These are phyloP conservation scores for Nasonovia ribisnigri DNA, from an alignment of 2,888 invertebrate genomes.

Conservation along the genomic window DNA sequence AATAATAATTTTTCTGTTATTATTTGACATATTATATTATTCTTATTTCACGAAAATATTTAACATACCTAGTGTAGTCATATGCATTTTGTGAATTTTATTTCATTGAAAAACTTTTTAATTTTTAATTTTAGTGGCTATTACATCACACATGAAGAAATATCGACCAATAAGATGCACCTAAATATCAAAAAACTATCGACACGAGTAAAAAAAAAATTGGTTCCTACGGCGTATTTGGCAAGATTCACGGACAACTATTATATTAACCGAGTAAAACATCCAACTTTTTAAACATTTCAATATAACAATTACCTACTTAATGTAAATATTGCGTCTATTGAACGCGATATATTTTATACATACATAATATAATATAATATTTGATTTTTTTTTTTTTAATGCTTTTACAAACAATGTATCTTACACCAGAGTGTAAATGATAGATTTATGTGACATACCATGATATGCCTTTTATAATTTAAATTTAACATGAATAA, in stretches of 20 bases:
- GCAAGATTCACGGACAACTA: constrained; percentile 36
- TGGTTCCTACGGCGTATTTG: not conserved
- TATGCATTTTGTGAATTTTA: not conserved
- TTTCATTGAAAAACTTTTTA: not conserved
- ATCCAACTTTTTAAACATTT: constrained; percentile 53
- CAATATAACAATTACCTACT: not conserved
- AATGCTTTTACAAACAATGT: not conserved
- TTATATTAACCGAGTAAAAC: constrained; percentile 46
- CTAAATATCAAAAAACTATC: constrained; percentile 5
- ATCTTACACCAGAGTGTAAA: not conserved
- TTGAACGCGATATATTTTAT: not conserved
- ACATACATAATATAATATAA: not conserved
- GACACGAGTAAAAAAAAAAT: not conserved
- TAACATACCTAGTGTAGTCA: not conserved
- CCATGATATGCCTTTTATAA: not conserved
- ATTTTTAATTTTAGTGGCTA: not conserved
- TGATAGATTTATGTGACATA: constrained; percentile 2
- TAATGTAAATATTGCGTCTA: not conserved
- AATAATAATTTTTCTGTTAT: no score
- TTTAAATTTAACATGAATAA: not conserved
- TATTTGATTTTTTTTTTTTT: not conserved
- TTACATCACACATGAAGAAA: not conserved
- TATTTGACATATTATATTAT: no score
- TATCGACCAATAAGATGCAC: not conserved
- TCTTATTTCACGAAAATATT: not conserved